Base-by-base conservation (phyloP, 2,888 invertebrate genomes). In the Pecten maximus region DNA sequence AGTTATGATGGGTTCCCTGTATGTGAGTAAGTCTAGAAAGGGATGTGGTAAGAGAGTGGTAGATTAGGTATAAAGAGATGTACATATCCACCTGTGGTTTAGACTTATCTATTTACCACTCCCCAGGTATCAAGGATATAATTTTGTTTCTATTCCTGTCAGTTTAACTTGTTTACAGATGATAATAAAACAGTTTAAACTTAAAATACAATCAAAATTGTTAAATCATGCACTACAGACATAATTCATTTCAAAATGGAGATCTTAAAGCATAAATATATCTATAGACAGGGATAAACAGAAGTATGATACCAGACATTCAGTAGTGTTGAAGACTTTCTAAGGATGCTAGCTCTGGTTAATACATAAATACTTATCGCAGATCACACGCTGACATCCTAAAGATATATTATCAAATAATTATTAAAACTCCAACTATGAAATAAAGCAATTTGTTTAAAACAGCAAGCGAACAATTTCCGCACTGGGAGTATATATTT, bases 51-150 rank as follows among this genome's bases (percentile, higher is more conserved):
- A 74, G 74, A 74, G 3, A 74, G 74, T 35, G 28, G 74, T 74
- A 74, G 35, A 74, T 74, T 74, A 74, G 74, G 74, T 35, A 74
- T 74, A 74, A 74, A 74, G 74, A 74, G 74, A 74, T 74, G 74
- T 35, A 28, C 35, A 74, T 74, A 74, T 74, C 74, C 74, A 35
- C 74, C 74, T 74, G 74, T 74, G 74, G 74, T 74, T 35, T 74
- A 19, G 28, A 28, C 74, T 74, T 74, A 74, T 74, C 74, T 74
- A 28, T 74, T 35, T 74, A 74, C 74, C 15, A 28, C 74, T 74
- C 74, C 74, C 74, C 74, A 74, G 74, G 74, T 74, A 74, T 23
- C 74, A 74, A 4, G 1, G 28, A 74, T 2, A 74, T 74, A 6
- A 35, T 28, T 74, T 28, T 10, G 28, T 74, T 74, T 35, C 28